Base-by-base conservation (phyloP, 2,888 invertebrate genomes). In the Cryptocephalus moraei region DNA sequence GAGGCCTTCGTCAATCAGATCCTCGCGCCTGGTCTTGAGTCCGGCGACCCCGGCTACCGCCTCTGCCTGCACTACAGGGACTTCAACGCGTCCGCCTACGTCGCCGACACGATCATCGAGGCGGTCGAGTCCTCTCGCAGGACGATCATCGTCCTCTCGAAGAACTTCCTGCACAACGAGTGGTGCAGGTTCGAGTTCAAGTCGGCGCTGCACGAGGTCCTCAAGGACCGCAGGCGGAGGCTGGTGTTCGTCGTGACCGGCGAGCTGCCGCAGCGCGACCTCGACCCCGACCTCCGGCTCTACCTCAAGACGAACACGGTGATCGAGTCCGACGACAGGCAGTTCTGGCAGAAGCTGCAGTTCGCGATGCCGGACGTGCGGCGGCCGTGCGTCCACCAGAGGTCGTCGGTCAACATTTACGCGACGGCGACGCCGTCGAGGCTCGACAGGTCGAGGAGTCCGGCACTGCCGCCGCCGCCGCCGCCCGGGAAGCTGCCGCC, bases 181-280 rank as follows among this genome's bases (percentile, higher is more conserved):
- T 96, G 95, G 95, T 85, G 88, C 61, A 80, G 89, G 57, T 90
- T 92, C 69, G 95, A 96, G 73, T 93, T 95, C 71, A 91, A 92
- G 74, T 87, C 89, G 61, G 93, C 93, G 32, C 79, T 94, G 45
- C 90, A 89, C 67, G 91, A 92, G 72, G 86, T 91, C 62, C 78
- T 93, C 58, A 88, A 89, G 74, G 87, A 87, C 72, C 80, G 86
- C 65, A 81, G 86, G 66, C 84, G 88, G 66, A 83, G 89, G 69
- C 80, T 94, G 62, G 88, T 97, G 62, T 86, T 95, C 65, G 81
- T 96, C 59, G 78, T 94, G 56, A 82, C 91, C 64, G 93, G 92
- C 44, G 92, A 93, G 64, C 77, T 94, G 59, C 88, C 91, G 49
- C 86, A 86, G 61, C 80, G 88, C 56, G 91, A 92, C 69, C 80